phyloP scores from a whole-genome alignment of 2,888 invertebrate species.

The Sycophila texana region DNA sequence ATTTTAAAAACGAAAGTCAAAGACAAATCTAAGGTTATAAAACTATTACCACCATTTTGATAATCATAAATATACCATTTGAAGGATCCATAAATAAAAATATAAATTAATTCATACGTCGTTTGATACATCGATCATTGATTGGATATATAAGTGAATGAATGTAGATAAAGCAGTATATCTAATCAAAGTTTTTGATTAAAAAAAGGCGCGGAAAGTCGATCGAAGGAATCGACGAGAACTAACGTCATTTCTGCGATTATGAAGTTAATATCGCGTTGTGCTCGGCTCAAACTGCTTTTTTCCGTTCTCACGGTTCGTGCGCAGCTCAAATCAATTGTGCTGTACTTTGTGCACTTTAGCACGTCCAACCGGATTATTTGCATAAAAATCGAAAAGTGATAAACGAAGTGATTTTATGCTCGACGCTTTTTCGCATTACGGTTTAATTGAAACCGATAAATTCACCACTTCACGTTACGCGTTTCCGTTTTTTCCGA shows the following conservation, averaged over 20 bases:
- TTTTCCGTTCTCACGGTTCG: background rate
- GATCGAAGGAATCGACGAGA: background rate
- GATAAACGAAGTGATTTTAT: slow-evolving; percentile 49
- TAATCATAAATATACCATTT: too few species aligned
- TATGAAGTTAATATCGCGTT: background rate
- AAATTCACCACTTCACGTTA: slow-evolving; percentile 28
- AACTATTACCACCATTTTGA: too few species aligned
- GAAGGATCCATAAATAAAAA: too few species aligned
- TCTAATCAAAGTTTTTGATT: too few species aligned
- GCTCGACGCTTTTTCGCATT: slow-evolving; percentile 30
- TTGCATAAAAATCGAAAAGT: slow-evolving; percentile 46
- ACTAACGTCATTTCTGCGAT: slow-evolving; percentile 32
- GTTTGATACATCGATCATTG: too few species aligned
- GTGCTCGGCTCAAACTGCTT: background rate
- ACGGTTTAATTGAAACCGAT: slow-evolving; percentile 51
- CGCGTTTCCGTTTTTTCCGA: background rate
- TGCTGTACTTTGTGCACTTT: slow-evolving; percentile 10
- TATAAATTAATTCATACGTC: too few species aligned
- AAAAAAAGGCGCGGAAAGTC: background rate
- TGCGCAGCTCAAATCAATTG: background rate
- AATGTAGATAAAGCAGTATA: too few species aligned
- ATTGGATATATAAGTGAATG: too few species aligned
- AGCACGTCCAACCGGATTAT: background rate
- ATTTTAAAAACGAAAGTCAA: too few species aligned
- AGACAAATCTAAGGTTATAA: too few species aligned